Base-by-base conservation (phyloP, 2,113 vertebrate species). In the Lasiurus cinereus region DNA sequence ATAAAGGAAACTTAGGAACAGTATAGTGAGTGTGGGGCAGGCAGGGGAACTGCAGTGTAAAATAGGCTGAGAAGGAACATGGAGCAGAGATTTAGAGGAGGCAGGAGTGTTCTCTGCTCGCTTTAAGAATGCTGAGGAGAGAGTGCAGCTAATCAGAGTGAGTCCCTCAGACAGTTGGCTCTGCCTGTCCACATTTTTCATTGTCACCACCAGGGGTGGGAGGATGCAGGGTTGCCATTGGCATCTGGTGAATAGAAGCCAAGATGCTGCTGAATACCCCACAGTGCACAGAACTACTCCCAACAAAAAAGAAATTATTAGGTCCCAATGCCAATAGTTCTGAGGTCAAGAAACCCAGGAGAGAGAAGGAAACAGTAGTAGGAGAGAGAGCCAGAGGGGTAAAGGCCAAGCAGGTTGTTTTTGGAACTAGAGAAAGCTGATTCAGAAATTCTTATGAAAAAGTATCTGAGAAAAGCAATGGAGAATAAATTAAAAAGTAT, bases 371-470 rank as follows among this genome's bases (percentile, higher is more conserved):
- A 52, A 64, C 56, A 73, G 66, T 2, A 1, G 21, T 3, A 27
- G 87, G 80, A 90, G n/a, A 69, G 27, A 15, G 0, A 62, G 59
- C 48, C 76, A 33, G 56, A 62, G 36, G 52, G 39, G 72, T 52
- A 46, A 77, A 92, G 50, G n/a, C 88, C 56, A 67, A 5, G 64
- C 76, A 39, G 46, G 48, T 6, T 19, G 48, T 56, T 91, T 78
- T 70, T 64, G 88, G 66, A 96, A 83, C 72, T 74, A 67, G 48
- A 96, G 80, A 94, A 90, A 90, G 93, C 93, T 94, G 90, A 97
- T 73, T 96, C 46, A 36, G 84, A 93, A 96, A 96, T 95, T 94
- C 84, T 96, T 97, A 92, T 59, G 90, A 77, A 94, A 94, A 96
- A 96, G 73, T 90, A 73, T 78, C 39, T 80, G 52, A 82, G 67